phyloP scores from a whole-genome alignment of 2,888 invertebrate genomes.

The Clanis bilineata region DNA sequence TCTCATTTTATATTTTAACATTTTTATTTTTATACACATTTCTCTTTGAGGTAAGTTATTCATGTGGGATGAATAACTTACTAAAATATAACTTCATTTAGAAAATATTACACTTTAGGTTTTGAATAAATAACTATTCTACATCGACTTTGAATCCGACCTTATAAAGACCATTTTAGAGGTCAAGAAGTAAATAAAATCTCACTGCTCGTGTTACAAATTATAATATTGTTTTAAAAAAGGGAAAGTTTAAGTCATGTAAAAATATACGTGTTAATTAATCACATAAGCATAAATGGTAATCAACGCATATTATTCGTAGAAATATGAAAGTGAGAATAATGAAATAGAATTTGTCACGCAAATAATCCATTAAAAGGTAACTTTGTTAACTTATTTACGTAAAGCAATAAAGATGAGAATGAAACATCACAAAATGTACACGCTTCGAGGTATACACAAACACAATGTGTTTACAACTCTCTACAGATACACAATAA shows the following conservation, averaged over 20 bases:
- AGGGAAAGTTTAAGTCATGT: neutral
- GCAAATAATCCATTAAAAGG: neutral
- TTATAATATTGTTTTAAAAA: neutral
- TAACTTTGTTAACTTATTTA: neutral
- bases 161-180: no score
- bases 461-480: conserved; percentile 10
- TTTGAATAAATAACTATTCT: no score
- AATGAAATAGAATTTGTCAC: neutral
- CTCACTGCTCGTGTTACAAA: neutral
- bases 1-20: conserved; percentile 6
- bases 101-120: no score
- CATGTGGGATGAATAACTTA: no score
- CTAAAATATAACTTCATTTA: no score
- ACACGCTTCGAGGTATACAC: neutral
- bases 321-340: conserved; percentile 1
- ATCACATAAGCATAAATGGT: neutral
- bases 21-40: neutral
- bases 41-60: neutral
- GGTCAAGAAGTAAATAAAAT: no score
- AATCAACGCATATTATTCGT: neutral
- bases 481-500: neutral
- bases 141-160: no score
- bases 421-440: neutral
- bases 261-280: neutral
- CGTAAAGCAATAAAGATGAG: neutral